A percentile compares a stretch with the other conserved stretches of the same genome.
phyloP scores from a whole-genome alignment of 2,797 vertebrate genomes.

The Sebastes iracundus region DNA sequence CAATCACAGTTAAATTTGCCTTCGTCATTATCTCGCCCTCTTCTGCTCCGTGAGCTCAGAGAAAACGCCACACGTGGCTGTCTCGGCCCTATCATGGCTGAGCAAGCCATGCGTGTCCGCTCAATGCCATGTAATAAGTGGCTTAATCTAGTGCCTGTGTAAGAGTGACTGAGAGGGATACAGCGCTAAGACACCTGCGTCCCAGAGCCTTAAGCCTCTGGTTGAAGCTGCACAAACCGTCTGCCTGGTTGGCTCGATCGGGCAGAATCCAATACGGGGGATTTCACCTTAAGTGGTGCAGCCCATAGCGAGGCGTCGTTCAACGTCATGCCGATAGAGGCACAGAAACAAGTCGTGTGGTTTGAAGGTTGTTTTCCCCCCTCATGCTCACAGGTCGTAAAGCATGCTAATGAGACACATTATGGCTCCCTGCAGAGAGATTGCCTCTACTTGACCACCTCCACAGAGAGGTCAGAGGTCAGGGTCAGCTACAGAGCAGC shows the following conservation, averaged over 20 bases:
- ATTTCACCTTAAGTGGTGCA: constrained; percentile 36
- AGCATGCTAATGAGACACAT: constrained; percentile 45
- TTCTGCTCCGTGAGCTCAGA: constrained; percentile 1
- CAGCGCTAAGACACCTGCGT: constrained; percentile 64
- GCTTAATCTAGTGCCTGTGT: constrained; percentile 67
- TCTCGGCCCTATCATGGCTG: constrained; percentile 36
- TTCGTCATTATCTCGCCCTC: constrained; percentile 20
- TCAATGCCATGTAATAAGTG: constrained; percentile 58
- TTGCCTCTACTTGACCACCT: constrained; percentile 17
- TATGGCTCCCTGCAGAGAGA: constrained; percentile 39
- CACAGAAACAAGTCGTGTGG: neutral
- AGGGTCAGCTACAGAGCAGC: constrained; percentile 13
- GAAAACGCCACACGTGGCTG: constrained; percentile 38
- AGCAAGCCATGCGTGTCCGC: constrained; percentile 60
- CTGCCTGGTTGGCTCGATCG: constrained; percentile 37
- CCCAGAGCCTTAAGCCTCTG: constrained; percentile 60
- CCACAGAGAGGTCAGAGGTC: constrained; percentile 53
- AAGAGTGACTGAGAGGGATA: constrained; percentile 58
- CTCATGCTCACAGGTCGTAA: constrained; percentile 21
- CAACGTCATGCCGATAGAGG: neutral
- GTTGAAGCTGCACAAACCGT: constrained; percentile 44
- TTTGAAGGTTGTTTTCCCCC: neutral
- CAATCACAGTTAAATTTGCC: constrained; percentile 28
- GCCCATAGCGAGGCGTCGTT: constrained; percentile 6
- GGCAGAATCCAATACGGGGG: constrained; percentile 57